These are phyloP conservation scores for Planiliza haematocheilus DNA, from an alignment of 2,113 vertebrate genomes.

Conservation along the genomic window DNA sequence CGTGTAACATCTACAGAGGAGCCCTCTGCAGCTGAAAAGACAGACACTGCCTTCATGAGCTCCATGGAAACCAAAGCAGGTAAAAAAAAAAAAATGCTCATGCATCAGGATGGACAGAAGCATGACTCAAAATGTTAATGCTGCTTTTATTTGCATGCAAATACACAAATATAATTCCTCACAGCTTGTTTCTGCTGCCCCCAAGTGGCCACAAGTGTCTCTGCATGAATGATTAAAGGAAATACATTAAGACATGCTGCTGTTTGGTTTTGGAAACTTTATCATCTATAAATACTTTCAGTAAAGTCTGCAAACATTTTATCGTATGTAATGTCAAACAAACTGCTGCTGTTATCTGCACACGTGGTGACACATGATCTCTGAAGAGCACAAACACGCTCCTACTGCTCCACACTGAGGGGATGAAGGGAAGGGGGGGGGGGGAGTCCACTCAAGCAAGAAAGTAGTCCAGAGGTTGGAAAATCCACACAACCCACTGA, in stretches of 20 bases:
- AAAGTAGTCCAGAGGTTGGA: slow-evolving; percentile 66
- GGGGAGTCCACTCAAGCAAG: slow-evolving; percentile 58
- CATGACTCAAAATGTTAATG: neutral
- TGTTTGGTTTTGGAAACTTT: too few relatives aligned
- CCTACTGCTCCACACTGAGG: slow-evolving; percentile 15
- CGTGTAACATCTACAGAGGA: too few relatives aligned
- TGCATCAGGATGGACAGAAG: neutral
- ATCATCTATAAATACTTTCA: too few relatives aligned
- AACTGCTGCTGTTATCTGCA: neutral
- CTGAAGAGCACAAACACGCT: slow-evolving; percentile 7
- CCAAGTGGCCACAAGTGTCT: neutral
- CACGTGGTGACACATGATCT: slow-evolving; percentile 23
- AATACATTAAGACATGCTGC: too few relatives aligned
- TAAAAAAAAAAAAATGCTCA: too few relatives aligned
- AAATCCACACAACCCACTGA: slow-evolving; percentile 64
- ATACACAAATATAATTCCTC: neutral
- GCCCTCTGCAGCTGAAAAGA: neutral
- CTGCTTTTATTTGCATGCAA: neutral
- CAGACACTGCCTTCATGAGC: neutral
- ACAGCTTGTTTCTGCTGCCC: neutral
- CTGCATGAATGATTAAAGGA: too few relatives aligned
- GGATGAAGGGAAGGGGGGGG: slow-evolving; percentile 25
- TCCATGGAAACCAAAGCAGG: neutral
- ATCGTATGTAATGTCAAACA: neutral
- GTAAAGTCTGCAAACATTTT: too few relatives aligned